Percentiles rank a stretch among this genome's conserved stretches.
phyloP scores from a whole-genome alignment of 2,113 vertebrate species.

The Rhea americana region DNA sequence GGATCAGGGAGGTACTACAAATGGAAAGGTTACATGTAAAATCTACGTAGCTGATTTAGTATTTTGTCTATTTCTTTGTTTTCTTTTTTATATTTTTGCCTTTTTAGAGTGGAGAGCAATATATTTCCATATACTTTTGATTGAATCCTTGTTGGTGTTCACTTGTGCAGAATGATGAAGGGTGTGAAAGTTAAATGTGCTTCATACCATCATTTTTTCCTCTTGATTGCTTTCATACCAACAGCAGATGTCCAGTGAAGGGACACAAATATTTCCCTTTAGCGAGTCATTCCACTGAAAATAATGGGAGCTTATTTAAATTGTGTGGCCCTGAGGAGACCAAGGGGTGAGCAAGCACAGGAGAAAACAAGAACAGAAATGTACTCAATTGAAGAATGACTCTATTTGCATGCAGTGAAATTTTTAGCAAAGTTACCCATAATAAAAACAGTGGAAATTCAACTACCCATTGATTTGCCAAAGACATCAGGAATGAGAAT shows the following conservation, averaged over 20 bases:
- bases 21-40: background rate
- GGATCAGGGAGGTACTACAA: background rate
- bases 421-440: constrained; percentile 46
- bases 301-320: constrained; percentile 69
- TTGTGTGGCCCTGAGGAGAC: constrained; percentile 41
- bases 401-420: constrained; percentile 40
- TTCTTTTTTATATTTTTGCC: background rate
- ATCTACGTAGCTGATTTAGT: background rate
- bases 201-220: constrained; percentile 68
- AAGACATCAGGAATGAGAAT: constrained; percentile 49
- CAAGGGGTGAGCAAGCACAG: background rate
- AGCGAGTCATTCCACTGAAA: constrained; percentile 74
- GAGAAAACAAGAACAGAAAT: constrained; percentile 59
- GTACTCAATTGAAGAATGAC: constrained; percentile 30
- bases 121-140: constrained; percentile 18
- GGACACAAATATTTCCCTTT: constrained; percentile 72
- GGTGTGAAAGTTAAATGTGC: constrained; percentile 68
- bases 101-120: constrained; percentile 28
- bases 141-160: constrained; percentile 50
- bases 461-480: constrained; percentile 60
- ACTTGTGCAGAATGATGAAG: constrained; percentile 61
- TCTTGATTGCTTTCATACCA: constrained; percentile 67
- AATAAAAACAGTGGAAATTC: constrained; percentile 60
- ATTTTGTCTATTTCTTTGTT: background rate
- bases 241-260: constrained; percentile 72